These are phyloP conservation scores for Temnothorax longispinosus DNA, from an alignment of 1,140 invertebrate species.

Conservation along the genomic window DNA sequence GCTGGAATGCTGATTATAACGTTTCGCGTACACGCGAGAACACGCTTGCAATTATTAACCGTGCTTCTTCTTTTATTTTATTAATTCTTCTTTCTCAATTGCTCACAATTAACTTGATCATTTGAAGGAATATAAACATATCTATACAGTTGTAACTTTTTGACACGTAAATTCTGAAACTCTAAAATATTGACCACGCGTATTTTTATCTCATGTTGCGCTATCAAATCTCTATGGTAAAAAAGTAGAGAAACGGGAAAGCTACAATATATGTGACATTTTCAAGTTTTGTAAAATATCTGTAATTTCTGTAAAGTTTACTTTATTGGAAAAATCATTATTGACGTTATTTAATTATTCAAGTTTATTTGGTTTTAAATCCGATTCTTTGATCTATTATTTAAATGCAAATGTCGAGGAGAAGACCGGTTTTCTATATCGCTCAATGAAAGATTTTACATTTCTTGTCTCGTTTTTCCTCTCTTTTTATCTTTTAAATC, in stretches of 20 bases:
- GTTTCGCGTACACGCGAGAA: conserved; percentile 17
- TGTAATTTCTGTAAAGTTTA: background rate
- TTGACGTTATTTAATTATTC: background rate
- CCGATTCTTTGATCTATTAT: background rate
- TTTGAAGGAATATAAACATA: background rate
- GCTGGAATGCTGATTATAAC: conserved; percentile 33
- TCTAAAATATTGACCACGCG: background rate
- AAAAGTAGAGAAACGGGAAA: background rate
- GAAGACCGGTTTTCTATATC: background rate
- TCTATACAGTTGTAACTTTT: background rate
- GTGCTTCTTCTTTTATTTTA: background rate
- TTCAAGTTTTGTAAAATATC: background rate
- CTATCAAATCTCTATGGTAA: background rate
- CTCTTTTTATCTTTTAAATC: background rate
- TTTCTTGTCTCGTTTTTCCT: background rate
- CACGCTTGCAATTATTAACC: conserved; percentile 14
- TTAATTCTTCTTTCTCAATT: background rate
- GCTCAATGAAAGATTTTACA: background rate
- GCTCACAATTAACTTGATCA: background rate
- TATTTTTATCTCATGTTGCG: background rate
- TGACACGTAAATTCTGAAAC: background rate
- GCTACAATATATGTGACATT: no score
- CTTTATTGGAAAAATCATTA: background rate
- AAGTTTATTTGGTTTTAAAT: background rate
- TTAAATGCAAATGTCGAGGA: background rate